phyloP scores from a whole-genome alignment of 2,113 vertebrate genomes.

The Maccullochella peelii region DNA sequence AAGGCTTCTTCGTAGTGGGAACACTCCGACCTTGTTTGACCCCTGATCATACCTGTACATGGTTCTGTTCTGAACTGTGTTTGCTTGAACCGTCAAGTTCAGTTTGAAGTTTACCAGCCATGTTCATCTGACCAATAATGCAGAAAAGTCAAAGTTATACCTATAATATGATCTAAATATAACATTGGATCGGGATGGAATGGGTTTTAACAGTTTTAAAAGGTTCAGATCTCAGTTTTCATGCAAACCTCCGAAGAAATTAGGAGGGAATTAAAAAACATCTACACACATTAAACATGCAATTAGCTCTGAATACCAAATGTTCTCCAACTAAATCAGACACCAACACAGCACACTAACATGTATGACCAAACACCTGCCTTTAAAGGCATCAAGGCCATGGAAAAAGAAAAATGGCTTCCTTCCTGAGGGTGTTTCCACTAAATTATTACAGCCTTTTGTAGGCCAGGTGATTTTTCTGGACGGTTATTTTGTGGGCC shows the following conservation, averaged over 20 bases:
- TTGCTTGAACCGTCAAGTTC: background rate
- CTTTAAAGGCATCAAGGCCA: background rate
- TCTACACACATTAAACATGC: background rate
- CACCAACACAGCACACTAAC: background rate
- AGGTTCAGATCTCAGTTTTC: background rate
- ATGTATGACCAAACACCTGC: background rate
- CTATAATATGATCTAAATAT: no score
- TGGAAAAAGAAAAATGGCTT: background rate
- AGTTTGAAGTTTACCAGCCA: background rate
- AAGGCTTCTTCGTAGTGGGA: background rate
- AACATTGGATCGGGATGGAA: no score
- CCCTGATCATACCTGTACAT: background rate
- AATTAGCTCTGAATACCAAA: background rate
- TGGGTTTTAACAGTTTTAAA: background rate
- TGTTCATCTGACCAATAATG: no score
- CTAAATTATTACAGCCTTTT: background rate
- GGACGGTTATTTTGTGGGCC: constrained; percentile 1
- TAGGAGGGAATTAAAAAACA: background rate
- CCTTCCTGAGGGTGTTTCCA: constrained; percentile 31
- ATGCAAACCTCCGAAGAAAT: background rate
- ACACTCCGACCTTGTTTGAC: background rate
- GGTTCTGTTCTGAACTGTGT: background rate
- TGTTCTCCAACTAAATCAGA: no score
- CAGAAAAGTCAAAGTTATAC: no score
- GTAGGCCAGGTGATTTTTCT: constrained; percentile 16